These are phyloP conservation scores for Drosophila littoralis DNA, from an alignment of 1,140 invertebrate species.

Conservation along the genomic window DNA sequence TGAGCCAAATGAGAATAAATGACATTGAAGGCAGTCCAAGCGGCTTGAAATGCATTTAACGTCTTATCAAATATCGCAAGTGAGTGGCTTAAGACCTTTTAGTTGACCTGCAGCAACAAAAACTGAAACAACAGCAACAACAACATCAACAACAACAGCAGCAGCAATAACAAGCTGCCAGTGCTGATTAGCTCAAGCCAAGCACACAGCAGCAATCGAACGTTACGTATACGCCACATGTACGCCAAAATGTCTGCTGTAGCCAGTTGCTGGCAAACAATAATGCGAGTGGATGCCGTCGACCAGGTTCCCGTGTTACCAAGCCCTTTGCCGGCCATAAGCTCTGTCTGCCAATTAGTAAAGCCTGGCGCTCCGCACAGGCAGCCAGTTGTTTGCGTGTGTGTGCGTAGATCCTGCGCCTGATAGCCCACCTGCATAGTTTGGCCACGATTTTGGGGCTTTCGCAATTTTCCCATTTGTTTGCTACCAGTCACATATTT, in stretches of 20 bases:
- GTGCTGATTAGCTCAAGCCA: conserved; percentile 49
- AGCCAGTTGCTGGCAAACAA: background rate
- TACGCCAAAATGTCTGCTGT: background rate
- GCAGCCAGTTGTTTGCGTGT: conserved; percentile 1
- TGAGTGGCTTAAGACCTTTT: background rate
- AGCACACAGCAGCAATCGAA: background rate
- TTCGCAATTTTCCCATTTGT: conserved; percentile 3
- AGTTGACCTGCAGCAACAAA: background rate
- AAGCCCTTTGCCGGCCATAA: conserved; percentile 16
- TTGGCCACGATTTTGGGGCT: conserved; percentile 9
- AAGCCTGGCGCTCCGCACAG: background rate
- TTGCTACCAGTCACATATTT: conserved; percentile 10
- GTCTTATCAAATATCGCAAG: background rate
- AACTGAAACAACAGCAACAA: conserved; percentile 15
- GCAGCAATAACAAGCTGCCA: conserved; percentile 34
- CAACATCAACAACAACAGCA: conserved; percentile 1
- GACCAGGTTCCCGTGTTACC: background rate
- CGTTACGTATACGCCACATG: conserved; percentile 19
- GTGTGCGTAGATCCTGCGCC: background rate
- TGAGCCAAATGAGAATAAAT: conserved; percentile 63
- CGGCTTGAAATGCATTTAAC: background rate
- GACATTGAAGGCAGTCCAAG: background rate
- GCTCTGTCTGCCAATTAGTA: conserved; percentile 37
- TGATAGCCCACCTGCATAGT: conserved; percentile 6
- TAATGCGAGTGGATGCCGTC: conserved; percentile 21